Percentiles rank a stretch among this genome's conserved stretches.
Conservation (phyloP, 2,797 vertebrate genomes). For the Hemitrygon akajei region DNA sequence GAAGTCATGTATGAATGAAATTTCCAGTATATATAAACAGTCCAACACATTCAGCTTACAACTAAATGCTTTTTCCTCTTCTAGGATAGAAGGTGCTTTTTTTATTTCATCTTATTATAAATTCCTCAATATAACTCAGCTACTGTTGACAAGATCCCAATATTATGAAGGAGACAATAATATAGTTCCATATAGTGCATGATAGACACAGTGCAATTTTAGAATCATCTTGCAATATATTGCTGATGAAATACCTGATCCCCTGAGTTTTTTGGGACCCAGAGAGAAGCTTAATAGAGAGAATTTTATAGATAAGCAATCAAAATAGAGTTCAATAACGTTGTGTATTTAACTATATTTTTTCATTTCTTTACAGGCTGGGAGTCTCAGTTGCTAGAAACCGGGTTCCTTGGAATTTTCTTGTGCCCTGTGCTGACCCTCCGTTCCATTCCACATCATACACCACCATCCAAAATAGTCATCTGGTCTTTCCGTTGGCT, state of each 20-base stretch:
- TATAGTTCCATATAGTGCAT: background rate
- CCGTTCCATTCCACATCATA: constrained; percentile 59
- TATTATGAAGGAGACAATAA: background rate
- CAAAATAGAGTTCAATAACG: background rate
- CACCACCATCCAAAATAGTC: constrained; percentile 68
- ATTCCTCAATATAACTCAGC: background rate
- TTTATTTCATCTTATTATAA: background rate
- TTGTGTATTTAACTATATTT: background rate
- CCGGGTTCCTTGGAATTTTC: constrained; percentile 85
- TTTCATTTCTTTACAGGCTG: constrained; percentile 62
- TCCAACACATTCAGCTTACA: background rate
- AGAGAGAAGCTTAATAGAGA: background rate
- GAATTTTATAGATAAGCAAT: background rate
- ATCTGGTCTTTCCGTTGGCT: constrained; percentile 93
- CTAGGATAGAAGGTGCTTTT: background rate
- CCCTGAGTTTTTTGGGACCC: background rate
- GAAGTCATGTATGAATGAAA: background rate
- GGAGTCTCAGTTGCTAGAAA: constrained; percentile 93
- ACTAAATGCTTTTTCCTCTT: background rate
- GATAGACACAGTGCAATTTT: too few relatives aligned
- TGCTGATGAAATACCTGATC: background rate
- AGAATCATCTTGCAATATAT: too few relatives aligned
- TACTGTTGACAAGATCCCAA: background rate
- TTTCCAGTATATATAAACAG: background rate
- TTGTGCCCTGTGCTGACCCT: constrained; percentile 82